phyloP scores from a whole-genome alignment of 1,140 invertebrate genomes.

The Chlorops oryzae region DNA sequence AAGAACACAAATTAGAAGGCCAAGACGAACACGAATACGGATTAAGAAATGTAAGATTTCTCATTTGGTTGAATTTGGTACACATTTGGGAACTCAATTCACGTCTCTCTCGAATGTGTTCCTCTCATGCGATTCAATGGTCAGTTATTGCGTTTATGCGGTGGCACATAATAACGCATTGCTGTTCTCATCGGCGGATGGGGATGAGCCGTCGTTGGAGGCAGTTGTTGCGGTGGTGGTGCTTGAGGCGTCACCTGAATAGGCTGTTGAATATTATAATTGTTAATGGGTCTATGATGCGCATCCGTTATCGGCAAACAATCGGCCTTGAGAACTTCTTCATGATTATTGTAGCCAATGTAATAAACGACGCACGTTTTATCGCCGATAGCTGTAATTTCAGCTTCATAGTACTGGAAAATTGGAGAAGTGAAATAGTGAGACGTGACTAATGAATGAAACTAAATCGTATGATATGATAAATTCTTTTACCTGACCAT shows the following conservation, averaged over 20 bases:
- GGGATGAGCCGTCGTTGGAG: slow-evolving; percentile 11
- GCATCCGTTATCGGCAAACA: slow-evolving; percentile 62
- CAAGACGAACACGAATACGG: too few relatives aligned
- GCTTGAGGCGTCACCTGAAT: slow-evolving; percentile 1
- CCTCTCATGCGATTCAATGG: too few relatives aligned
- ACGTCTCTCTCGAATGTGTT: too few relatives aligned
- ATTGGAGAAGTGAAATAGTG: slow-evolving; percentile 1
- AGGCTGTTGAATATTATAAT: slow-evolving; percentile 15
- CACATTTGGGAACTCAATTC: too few relatives aligned
- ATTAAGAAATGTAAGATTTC: too few relatives aligned
- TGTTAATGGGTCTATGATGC: slow-evolving; percentile 32
- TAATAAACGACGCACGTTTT: slow-evolving; percentile 79
- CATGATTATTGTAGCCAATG: slow-evolving; percentile 80
- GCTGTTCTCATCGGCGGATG: slow-evolving; percentile 14
- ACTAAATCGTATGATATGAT: background rate
- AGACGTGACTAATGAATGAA: background rate
- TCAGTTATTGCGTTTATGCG: slow-evolving; percentile 37
- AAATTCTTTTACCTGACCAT: slow-evolving; percentile 64
- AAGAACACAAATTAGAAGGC: too few relatives aligned
- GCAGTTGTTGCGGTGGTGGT: slow-evolving; percentile 6
- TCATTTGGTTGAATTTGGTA: too few relatives aligned
- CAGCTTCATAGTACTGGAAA: slow-evolving; percentile 77
- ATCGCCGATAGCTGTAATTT: slow-evolving; percentile 69
- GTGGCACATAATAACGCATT: slow-evolving; percentile 44
- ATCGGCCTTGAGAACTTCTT: slow-evolving; percentile 75